phyloP scores from a whole-genome alignment of 2,888 invertebrate genomes.

The Oxycera nigricornis region DNA sequence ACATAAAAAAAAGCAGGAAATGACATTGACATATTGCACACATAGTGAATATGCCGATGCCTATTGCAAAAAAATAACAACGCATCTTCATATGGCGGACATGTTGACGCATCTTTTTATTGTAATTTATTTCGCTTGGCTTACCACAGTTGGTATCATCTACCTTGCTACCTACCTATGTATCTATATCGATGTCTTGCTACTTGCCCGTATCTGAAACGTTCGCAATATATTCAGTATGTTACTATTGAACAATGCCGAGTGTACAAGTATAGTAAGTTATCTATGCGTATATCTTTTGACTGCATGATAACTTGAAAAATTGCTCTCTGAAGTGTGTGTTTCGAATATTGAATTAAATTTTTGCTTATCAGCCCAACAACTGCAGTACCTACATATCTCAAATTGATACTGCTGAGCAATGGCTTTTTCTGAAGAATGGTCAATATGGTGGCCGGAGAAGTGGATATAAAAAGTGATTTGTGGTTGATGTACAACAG shows the following conservation, averaged over 20 bases:
- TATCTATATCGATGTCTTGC: neutral
- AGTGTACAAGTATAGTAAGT: too few species aligned
- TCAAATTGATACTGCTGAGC: conserved; percentile 9
- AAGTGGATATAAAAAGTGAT: too few species aligned
- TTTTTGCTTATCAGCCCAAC: conserved; percentile 3
- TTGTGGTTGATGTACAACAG: too few species aligned
- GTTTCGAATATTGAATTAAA: conserved; percentile 20
- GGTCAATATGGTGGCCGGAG: too few species aligned
- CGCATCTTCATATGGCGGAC: neutral
- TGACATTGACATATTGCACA: conserved; percentile 30
- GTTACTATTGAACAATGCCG: too few species aligned
- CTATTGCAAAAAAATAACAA: neutral
- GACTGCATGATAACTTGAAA: conserved; percentile 14
- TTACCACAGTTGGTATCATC: neutral
- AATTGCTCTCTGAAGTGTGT: conserved; percentile 11
- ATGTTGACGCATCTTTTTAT: conserved; percentile 6
- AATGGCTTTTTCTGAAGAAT: neutral
- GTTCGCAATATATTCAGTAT: neutral
- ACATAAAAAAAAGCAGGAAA: conserved; percentile 17
- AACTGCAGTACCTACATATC: neutral
- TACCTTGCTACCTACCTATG: neutral
- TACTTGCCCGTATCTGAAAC: neutral
- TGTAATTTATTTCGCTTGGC: neutral
- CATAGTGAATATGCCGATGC: neutral
- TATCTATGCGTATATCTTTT: conserved; percentile 16